Evolutionary conservation across 2,113 vertebrate species (phyloP).

Genomic region (Alouatta palliata): DNA sequence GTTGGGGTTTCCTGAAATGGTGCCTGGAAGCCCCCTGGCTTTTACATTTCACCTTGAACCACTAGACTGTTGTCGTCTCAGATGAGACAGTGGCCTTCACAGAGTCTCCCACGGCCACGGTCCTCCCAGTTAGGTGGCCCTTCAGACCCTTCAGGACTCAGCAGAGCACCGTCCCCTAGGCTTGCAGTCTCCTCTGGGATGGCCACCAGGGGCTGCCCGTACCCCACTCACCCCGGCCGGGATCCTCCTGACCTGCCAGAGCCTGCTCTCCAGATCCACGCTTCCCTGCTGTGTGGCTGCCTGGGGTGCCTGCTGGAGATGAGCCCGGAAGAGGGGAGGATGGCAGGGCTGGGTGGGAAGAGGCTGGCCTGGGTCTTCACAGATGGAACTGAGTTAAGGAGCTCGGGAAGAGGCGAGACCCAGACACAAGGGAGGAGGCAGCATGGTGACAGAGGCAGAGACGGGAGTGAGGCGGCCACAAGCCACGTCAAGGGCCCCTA

Average conservation of each 20-base stretch:
- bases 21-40: not conserved
- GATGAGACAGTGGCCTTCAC: too few relatives aligned
- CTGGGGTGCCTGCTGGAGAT: not conserved
- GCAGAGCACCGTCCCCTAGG: not conserved
- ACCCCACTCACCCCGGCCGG: not conserved
- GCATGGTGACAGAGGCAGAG: fast-evolving
- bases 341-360: not conserved
- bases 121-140: not conserved
- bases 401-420: not conserved
- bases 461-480: not conserved
- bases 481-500: not conserved
- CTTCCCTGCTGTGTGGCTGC: not conserved
- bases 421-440: not conserved
- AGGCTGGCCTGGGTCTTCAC: not conserved
- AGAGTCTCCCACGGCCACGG: too few relatives aligned
- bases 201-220: not conserved
- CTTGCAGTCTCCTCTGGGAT: fast-evolving
- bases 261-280: not conserved
- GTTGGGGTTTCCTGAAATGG: not conserved
- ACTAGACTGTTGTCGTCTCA: not conserved
- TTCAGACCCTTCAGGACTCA: not conserved
- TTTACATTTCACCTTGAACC: not conserved
- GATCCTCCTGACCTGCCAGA: not conserved
- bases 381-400: not conserved
- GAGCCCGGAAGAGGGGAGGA: not conserved